Base-by-base conservation (phyloP, 2,888 invertebrate genomes). In the Aspidapion aeneum region DNA sequence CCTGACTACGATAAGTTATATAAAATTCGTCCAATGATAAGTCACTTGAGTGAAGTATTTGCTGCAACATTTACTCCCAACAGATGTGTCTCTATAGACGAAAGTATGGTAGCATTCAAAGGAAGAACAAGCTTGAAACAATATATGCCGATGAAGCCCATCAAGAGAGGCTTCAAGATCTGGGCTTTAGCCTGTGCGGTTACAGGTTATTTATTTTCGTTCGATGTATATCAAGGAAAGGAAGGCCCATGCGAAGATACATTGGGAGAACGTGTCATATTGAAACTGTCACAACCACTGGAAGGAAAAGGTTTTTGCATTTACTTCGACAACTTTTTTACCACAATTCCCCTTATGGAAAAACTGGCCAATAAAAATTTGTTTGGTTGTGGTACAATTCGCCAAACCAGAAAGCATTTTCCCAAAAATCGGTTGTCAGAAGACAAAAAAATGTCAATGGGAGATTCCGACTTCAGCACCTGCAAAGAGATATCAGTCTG, bases 301-400 rank as follows among this genome's bases (percentile, higher is more conserved):
- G 60, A 70, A 63, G 62, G 60, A 55, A 65, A 65, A 58, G 70
- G 72, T 22, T 72, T 66, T 64, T 71, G 69, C 54, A 54, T 73
- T 5, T 74, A 68, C 65, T 74, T 75, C 66, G 74, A 73, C 61
- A 71, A 70, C 61, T 74, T 72, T 69, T 75, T 73, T 62, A 66
- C 72, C n/a, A 68, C 65, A 60, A 65, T 73, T 48, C 66, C 70
- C 19, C 64, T 75, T n/a, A 61, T 74, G 58, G 49, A 63, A 54
- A 67, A 68, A 59, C 65, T 74, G 12, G 56, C 64, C 55, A 57
- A 68, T 18, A 66, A 68, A 22, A 57, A 66, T 35, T 62, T 73
- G 49, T 74, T 74, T 69, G 70, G 68, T 16, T 75, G 74, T 64
- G 74, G 73, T 3, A 74, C 73, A 54, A 65, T 75, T n/a, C 57